Evolutionary conservation across 2,113 vertebrate genomes (phyloP).

Genomic region (human): DNA sequence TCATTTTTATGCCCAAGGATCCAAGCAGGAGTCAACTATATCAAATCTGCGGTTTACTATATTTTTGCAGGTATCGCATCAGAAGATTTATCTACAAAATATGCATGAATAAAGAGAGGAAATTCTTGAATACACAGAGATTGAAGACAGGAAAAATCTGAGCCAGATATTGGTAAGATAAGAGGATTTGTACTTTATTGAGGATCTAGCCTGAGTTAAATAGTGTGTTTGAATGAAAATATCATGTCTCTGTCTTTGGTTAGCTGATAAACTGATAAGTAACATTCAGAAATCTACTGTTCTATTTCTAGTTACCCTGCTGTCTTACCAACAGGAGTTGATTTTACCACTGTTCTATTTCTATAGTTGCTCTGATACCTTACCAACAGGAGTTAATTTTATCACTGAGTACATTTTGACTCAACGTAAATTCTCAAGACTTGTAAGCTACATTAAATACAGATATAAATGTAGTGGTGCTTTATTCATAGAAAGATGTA

Average conservation of each 20-base stretch:
- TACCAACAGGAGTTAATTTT: background rate
- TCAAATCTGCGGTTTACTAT: background rate
- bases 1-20: background rate
- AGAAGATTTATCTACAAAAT: background rate
- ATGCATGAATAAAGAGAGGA: background rate
- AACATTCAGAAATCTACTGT: background rate
- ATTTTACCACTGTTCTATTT: background rate
- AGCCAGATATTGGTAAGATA: background rate
- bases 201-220: background rate
- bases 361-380: background rate
- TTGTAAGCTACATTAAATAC: background rate
- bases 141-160: background rate
- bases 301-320: background rate
- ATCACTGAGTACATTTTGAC: background rate
- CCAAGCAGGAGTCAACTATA: background rate
- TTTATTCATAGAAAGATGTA: background rate
- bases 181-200: background rate
- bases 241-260: background rate
- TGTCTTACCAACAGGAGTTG: too few relatives aligned
- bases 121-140: background rate
- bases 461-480: background rate
- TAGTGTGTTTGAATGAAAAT: background rate
- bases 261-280: background rate
- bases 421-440: background rate
- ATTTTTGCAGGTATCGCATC: background rate